Conservation (phyloP, 2,797 vertebrate species). For the Enteromius argenteus region DNA sequence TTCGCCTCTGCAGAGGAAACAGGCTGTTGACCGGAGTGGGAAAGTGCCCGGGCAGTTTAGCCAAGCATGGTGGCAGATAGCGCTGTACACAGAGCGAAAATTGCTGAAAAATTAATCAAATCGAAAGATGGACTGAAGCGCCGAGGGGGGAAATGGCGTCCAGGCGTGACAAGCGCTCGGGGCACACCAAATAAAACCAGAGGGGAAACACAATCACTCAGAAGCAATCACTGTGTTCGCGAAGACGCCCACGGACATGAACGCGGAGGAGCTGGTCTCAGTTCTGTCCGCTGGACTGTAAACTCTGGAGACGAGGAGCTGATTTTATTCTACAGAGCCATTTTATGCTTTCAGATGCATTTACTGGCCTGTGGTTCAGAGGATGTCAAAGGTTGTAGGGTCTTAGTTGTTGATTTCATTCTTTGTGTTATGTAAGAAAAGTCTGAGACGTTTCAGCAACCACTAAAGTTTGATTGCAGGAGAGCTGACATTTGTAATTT, state of each 20-base stretch:
- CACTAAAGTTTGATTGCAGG: not conserved
- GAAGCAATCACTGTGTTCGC: not conserved
- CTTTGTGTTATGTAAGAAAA: not conserved
- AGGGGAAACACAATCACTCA: conserved; percentile 31
- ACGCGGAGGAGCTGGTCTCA: not conserved
- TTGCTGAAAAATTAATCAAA: conserved; percentile 67
- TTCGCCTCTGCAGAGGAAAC: conserved; percentile 41
- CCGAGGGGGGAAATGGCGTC: conserved; percentile 20
- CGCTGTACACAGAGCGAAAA: conserved; percentile 59
- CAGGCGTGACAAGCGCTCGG: conserved; percentile 1
- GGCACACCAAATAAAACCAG: conserved; percentile 4
- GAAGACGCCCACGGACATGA: not conserved
- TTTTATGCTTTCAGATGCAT: not conserved
- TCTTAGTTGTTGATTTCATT: not conserved
- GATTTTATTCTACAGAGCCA: not conserved
- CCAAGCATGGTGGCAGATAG: conserved; percentile 71
- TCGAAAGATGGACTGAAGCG: conserved; percentile 53
- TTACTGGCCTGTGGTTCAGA: not conserved
- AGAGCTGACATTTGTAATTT: not conserved
- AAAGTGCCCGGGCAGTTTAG: conserved; percentile 60
- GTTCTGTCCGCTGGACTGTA: not conserved
- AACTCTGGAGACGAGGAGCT: conserved; percentile 9
- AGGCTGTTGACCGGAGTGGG: conserved; percentile 59
- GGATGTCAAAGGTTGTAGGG: not conserved
- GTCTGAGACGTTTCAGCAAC: not conserved